phyloP scores from a whole-genome alignment of 2,888 invertebrate species.

The Brassicogethes aeneus region DNA sequence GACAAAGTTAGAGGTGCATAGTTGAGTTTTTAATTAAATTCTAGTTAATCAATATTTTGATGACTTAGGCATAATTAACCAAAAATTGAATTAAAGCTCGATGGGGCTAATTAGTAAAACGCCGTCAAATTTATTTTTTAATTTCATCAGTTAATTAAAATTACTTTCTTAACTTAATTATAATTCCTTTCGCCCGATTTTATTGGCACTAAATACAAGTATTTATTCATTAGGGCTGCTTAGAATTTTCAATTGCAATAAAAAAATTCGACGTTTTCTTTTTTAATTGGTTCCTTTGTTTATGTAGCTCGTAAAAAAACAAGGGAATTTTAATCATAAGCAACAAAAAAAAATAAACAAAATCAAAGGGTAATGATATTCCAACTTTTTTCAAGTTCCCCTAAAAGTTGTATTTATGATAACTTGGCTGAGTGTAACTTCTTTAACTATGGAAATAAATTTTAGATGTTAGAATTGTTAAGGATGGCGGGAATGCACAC shows the following conservation, averaged over 20 bases:
- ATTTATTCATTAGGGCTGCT: too few relatives aligned
- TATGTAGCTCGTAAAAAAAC: background rate
- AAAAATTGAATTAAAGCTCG: background rate
- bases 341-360: too few relatives aligned
- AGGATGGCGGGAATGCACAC: slow-evolving; percentile 7
- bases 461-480: slow-evolving; percentile 7
- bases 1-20: too few relatives aligned
- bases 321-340: too few relatives aligned
- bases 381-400: background rate
- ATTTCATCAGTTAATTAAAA: background rate
- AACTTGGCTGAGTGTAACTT: slow-evolving; percentile 6
- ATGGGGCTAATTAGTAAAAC: background rate
- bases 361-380: background rate
- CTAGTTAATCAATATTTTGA: background rate
- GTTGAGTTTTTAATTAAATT: too few relatives aligned
- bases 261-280: too few relatives aligned
- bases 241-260: too few relatives aligned
- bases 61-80: background rate
- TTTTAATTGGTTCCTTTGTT: background rate
- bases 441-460: slow-evolving; percentile 9
- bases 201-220: too few relatives aligned
- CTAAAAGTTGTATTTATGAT: slow-evolving; percentile 6
- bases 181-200: too few relatives aligned
- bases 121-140: background rate
- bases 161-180: too few relatives aligned